Evolutionary conservation across 2,797 vertebrate genomes (phyloP), one percentile per base, ranked within the genome.

Genomic region (Fistularia commersonii): DNA sequence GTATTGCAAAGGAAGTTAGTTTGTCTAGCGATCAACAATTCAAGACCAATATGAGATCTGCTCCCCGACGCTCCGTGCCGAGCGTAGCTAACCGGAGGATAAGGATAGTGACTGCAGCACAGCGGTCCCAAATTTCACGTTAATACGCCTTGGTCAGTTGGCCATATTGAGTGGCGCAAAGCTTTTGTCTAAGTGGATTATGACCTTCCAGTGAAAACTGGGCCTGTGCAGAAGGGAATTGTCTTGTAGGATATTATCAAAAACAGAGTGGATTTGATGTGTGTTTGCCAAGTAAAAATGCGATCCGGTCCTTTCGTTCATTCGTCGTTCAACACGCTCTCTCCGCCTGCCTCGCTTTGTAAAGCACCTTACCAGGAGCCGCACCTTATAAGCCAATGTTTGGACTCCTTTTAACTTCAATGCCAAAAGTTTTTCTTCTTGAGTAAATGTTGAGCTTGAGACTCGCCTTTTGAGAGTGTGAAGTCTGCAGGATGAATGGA

Each of bases 361-460:
- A 66, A 81, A 82, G 77, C 81, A 82, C 80, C 82, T 78, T 77
- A 13, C 52, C 0, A n/a, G 46, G 64, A 75, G 72, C 73, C 68
- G 63, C 76, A 49, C 85, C 85, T 86, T 87, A 88, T 87, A 88
- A 87, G 84, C 76, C 79, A 85, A 88, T 89, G 82, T 89, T 88
- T 89, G 73, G 79, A 77, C 70, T 85, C 59, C 68, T 76, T 80
- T 77, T 71, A 79, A 78, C 69, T 80, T 54, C 45, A 32, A 64
- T 57, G 72, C 64, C 76, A 72, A 74, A 66, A 76, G 58, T 60
- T 65, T 65, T 71, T 56, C 51, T 64, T 68, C 64, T 70, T 60
- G 68, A 81, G 73, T 78, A 69, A 80, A 82, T 79, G 74, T 67
- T n/a, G 48, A 73, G 62, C 0, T 2, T 36, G 35, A 46, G 53